Base-by-base conservation (phyloP, 2,888 invertebrate species). In the Cataglyphis rosenhaueri region DNA sequence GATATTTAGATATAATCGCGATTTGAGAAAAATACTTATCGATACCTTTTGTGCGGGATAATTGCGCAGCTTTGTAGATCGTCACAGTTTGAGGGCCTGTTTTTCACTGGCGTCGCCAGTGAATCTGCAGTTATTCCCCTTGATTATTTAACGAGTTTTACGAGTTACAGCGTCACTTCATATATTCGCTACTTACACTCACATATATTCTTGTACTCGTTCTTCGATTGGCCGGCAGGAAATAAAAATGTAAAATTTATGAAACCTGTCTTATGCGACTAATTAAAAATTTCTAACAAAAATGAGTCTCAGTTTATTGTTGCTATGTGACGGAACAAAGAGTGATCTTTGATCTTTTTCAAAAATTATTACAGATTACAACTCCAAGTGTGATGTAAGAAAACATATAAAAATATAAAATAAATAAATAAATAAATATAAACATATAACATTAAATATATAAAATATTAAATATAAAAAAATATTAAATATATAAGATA, bases 111-210 rank as follows among this genome's bases (percentile, higher is more conserved):
- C 25, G 48, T 59, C 73, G 29, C n/a, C 8, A 55, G 32, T 62
- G 35, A 74, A 44, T 44, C 29, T 15, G 29, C 9, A 15, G 10
- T 29, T 61, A 44, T 44, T 44, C n/a, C 25, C 0, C 41, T 38
- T 59, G n/a, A 73, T 73, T 75, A 48, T 44, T 62, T 48, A 62
- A 75, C 32, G 44, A 62, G 74, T 61, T 62, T 74, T 21, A 32
- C 74, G 32, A 32, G 61, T 75, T 62, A 44, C 10, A 62, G 15
- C 6, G 62, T 48, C 62, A 48, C 32, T 44, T 48, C 21, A 35
- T 35, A 35, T 6, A 35, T 6, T 35, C 35, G 6, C 32, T 32
- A 32, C 32, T 32, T 6, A 21, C 32, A 44, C 18, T 35, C 21
- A 52, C 18, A 32, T 12, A 29, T 41, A 29, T 64, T 35, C 9